phyloP scores from a whole-genome alignment of 2,888 invertebrate species.

The Drosophila mimetica region DNA sequence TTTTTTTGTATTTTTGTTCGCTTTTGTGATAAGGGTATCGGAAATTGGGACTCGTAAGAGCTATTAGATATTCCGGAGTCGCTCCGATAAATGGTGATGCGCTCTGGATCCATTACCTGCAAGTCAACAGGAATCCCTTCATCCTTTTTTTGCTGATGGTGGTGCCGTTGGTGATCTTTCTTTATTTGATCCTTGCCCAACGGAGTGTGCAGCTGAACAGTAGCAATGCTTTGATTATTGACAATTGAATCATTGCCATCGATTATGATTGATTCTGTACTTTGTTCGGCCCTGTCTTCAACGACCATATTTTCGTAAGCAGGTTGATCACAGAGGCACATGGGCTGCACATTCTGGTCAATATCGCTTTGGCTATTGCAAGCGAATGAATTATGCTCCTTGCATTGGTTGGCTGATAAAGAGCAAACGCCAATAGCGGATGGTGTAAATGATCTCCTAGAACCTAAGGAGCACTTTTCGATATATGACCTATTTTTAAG shows the following conservation, averaged over 20 bases:
- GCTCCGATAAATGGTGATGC: constrained; percentile 84
- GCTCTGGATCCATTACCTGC: constrained; percentile 83
- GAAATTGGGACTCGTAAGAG: constrained; percentile 85
- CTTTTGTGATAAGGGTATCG: constrained; percentile 36
- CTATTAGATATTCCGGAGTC: constrained; percentile 85
- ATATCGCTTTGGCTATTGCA: constrained; percentile 83
- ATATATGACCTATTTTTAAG: constrained; percentile 51
- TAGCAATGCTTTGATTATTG: constrained; percentile 60
- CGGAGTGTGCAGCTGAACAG: constrained; percentile 72
- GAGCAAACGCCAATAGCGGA: constrained; percentile 47
- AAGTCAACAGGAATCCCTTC: constrained; percentile 60
- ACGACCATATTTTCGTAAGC: constrained; percentile 88
- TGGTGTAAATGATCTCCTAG: constrained; percentile 15
- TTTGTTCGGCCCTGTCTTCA: constrained; percentile 82
- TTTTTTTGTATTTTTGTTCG: constrained; percentile 67
- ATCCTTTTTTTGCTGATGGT: constrained; percentile 77
- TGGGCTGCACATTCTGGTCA: constrained; percentile 72
- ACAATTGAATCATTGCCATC: constrained; percentile 43
- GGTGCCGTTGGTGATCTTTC: constrained; percentile 82
- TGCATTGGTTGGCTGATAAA: constrained; percentile 80
- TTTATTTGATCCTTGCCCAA: constrained; percentile 59
- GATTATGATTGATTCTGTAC: constrained; percentile 50
- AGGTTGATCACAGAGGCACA: constrained; percentile 83
- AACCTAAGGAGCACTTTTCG: constrained; percentile 54
- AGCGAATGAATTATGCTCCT: constrained; percentile 84